Evolutionary conservation across 1,140 invertebrate genomes (phyloP).

Genomic region (Drosophila kohkoa): DNA sequence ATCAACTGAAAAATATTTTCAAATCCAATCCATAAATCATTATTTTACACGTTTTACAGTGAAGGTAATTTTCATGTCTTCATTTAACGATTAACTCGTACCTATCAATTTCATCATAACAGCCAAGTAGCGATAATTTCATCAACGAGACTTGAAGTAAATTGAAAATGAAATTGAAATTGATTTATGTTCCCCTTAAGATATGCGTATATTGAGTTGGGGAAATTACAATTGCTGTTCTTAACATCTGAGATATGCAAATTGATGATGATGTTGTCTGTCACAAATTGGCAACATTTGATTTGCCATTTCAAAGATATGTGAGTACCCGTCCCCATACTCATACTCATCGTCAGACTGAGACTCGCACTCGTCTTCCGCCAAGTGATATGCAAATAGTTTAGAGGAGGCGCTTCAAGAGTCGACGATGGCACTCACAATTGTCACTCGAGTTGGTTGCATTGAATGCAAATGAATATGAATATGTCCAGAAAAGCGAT

Average conservation of each 20-base stretch:
- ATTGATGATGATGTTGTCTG: constrained; percentile 48
- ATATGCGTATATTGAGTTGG: constrained; percentile 18
- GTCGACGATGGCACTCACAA: constrained; percentile 58
- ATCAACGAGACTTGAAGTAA: constrained; percentile 15
- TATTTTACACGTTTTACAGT: background rate
- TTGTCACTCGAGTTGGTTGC: constrained; percentile 51
- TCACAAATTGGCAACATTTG: constrained; percentile 74
- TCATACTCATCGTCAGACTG: background rate
- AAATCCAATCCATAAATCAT: background rate
- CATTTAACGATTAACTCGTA: background rate
- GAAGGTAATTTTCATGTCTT: background rate
- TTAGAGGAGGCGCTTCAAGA: constrained; percentile 28
- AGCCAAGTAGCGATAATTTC: constrained; percentile 7
- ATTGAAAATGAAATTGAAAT: constrained; percentile 36
- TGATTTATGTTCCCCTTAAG: constrained; percentile 37
- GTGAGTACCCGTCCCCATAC: constrained; percentile 9
- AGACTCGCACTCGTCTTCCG: constrained; percentile 33
- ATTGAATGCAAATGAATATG: constrained; percentile 78
- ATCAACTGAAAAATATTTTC: no score
- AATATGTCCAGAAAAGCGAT: constrained; percentile 20
- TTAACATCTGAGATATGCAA: constrained; percentile 72
- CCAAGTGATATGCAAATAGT: constrained; percentile 68
- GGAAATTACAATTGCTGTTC: constrained; percentile 47
- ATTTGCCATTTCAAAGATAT: constrained; percentile 71
- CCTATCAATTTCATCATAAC: constrained; percentile 9